Evolutionary conservation across 1,140 invertebrate genomes (phyloP), one percentile per base, ranked within the genome.

Genomic region (Paracyclopina nana): DNA sequence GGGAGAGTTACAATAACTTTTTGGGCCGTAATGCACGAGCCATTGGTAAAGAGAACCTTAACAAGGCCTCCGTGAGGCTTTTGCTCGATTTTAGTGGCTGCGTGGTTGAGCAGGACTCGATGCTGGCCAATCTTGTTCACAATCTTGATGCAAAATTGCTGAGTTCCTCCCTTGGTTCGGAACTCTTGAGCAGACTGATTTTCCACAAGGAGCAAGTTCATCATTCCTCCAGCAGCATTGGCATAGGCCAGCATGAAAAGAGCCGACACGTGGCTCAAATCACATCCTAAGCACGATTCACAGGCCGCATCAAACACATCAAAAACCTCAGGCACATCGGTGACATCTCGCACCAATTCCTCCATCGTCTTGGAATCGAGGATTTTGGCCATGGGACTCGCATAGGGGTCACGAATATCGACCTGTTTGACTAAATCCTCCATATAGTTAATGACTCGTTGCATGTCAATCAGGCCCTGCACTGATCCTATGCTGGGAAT

Each of bases 161-260:
- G 64, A 9, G 66, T 59, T 28, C 68, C 68, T 48, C 66, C 66
- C 63, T 62, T 60, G 24, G 68, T 61, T 53, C 60, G 62, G 9
- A 57, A 57, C 53, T 68, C 65, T 55, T 69, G 66, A 24, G 60
- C 68, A 14, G 60, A 56, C 38, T 57, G 55, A 46, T 64, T 57
- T n/a, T 57, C 60, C 4, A 58, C 56, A 44, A 65, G 62, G 25
- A 64, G 44, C 3, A 66, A 46, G 6, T 60, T 54, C 25, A 60
- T 53, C 0, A 66, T 49, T 1, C 62, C 62, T 14, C 62, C 64
- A 45, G 63, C 63, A 20, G 61, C 60, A 46, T 57, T 59, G n/a
- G 59, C 46, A 52, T 68, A 68, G 38, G 57, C 60, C 9, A 69
- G 50, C 28, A 58, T 64, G 55, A 61, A 69, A 25, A 69, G 55